Conservation (phyloP, 2,888 invertebrate genomes). For the Drosophila tripunctata region DNA sequence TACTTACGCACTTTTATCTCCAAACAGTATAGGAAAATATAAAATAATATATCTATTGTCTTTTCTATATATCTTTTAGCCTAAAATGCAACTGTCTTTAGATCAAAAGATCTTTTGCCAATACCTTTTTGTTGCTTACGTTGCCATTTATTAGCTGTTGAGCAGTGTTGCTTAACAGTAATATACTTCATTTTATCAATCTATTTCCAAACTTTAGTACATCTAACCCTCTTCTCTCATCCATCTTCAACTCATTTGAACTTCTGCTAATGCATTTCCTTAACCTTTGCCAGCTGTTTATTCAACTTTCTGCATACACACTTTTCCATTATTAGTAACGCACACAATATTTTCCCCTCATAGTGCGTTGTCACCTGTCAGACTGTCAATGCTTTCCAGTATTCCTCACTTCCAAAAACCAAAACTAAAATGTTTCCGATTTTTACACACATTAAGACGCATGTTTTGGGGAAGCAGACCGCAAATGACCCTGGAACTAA, state of each 20-base stretch:
- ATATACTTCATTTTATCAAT: background rate
- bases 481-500: constrained; percentile 59
- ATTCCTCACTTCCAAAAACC: constrained; percentile 10
- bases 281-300: constrained; percentile 20
- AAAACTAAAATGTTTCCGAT: constrained; percentile 35
- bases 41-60: too few relatives aligned
- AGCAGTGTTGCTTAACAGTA: background rate
- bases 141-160: background rate
- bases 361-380: constrained; percentile 62
- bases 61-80: too few relatives aligned
- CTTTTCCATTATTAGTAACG: constrained; percentile 18
- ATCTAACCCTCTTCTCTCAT: background rate
- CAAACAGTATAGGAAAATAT: too few relatives aligned
- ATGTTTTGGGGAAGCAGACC: constrained; percentile 10
- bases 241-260: background rate
- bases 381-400: constrained; percentile 11
- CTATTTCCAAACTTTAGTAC: too few relatives aligned
- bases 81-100: too few relatives aligned
- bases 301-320: constrained; percentile 18
- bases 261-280: constrained; percentile 33
- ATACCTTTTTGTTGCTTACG: background rate
- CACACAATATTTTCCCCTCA: constrained; percentile 34
- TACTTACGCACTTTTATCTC: too few relatives aligned
- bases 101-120: too few relatives aligned
- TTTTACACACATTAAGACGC: constrained; percentile 36